Base-by-base conservation (phyloP, 2,797 vertebrate species). In the Rhinella marina region DNA sequence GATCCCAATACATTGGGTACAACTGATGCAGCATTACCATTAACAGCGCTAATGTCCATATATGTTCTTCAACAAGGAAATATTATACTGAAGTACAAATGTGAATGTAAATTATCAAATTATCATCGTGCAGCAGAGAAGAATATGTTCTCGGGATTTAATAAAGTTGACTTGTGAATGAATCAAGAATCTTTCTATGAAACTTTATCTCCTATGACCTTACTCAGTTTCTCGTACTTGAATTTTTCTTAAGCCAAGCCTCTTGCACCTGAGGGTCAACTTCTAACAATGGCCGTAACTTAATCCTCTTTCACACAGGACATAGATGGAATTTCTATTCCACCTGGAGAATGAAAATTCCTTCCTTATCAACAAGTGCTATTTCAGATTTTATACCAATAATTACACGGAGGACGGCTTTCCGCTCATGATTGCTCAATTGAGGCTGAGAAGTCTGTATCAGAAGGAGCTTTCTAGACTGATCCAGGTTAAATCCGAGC, bases 311-410 rank as follows among this genome's bases (percentile, higher is more conserved):
- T 73, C 73, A 84, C 64, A 64, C 29, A 54, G 73, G 50, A 83
- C 80, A 89, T 89, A 82, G 86, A 87, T 87, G 81, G 85, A 89
- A 89, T 86, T 86, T 77, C 61, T 88, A 72, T 86, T 89, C 84
- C 85, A 32, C 78, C 41, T 59, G 62, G 64, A 82, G 80, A 89
- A 89, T 78, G 66, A 75, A 84, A 77, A 89, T 89, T 86, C 88
- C 81, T 86, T 80, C 75, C 88, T 89, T 89, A 89, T 89, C 85
- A 84, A 86, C 88, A 89, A 86, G 85, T 61, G 80, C 80, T 56
- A 79, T 83, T 87, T 80, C 75, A 70, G 2, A 59, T 83, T 83
- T 86, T 83, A 83, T 86, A 83, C 72, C 62, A 73, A 89, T 89
- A 84, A 89, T 89, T 86, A 86, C 75, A 86, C 23, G 80, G 72